These are phyloP conservation scores for Torymus texanus DNA, from an alignment of 2,888 invertebrate genomes.

Conservation along the genomic window DNA sequence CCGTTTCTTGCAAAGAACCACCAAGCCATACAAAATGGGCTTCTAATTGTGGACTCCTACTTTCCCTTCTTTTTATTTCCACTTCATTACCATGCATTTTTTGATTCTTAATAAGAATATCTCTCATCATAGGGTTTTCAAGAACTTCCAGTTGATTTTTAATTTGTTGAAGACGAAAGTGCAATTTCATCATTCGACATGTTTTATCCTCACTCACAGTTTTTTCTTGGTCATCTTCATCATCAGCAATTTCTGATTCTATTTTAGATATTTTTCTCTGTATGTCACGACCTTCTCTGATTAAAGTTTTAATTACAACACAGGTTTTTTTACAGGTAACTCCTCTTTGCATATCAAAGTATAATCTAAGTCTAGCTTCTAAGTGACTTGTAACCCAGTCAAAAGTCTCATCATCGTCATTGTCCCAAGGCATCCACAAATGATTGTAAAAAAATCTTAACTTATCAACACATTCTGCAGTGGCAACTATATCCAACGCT, in stretches of 20 bases:
- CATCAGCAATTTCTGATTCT: slow-evolving; percentile 72
- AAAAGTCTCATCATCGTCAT: slow-evolving; percentile 79
- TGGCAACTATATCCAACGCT: slow-evolving; percentile 78
- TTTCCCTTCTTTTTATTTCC: slow-evolving; percentile 63
- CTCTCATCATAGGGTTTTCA: slow-evolving; percentile 79
- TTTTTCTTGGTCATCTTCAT: slow-evolving; percentile 62
- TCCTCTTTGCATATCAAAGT: slow-evolving; percentile 78
- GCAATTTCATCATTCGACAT: slow-evolving; percentile 77
- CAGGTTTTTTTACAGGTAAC: slow-evolving; percentile 76
- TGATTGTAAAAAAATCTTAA: slow-evolving; percentile 82
- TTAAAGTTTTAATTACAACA: slow-evolving; percentile 76
- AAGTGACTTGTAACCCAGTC: slow-evolving; percentile 79
- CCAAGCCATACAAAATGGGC: slow-evolving; percentile 75
- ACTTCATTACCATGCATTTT: slow-evolving; percentile 55
- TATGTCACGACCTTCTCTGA: slow-evolving; percentile 78
- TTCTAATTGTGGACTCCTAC: slow-evolving; percentile 60
- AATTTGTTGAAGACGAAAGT: slow-evolving; percentile 78
- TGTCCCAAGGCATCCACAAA: slow-evolving; percentile 84
- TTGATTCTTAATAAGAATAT: slow-evolving; percentile 72
- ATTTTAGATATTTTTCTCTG: slow-evolving; percentile 76
- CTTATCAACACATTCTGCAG: slow-evolving; percentile 81
- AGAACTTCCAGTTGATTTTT: slow-evolving; percentile 79
- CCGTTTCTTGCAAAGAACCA: slow-evolving; percentile 75
- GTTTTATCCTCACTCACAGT: slow-evolving; percentile 70
- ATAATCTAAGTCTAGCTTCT: slow-evolving; percentile 77